Conservation (phyloP, 2,797 vertebrate species). For the Zenarchopterus dispar region DNA sequence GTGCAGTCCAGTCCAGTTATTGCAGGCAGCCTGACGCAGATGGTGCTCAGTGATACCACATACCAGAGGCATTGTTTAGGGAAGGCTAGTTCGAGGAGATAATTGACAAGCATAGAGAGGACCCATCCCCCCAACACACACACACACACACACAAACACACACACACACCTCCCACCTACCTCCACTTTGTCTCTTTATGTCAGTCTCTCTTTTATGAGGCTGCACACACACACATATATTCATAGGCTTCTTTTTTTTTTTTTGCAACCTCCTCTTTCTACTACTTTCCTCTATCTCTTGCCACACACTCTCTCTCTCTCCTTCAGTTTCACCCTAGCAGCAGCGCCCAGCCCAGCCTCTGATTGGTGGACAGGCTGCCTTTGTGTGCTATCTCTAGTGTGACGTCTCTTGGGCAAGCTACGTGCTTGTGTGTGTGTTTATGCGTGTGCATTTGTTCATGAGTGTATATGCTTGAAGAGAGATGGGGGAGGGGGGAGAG, state of each 20-base stretch:
- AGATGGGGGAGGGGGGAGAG: conserved; percentile 17
- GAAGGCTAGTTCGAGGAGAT: conserved; percentile 83
- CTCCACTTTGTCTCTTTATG: conserved; percentile 65
- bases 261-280: conserved; percentile 41
- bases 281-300: conserved; percentile 27
- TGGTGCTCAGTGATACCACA: conserved; percentile 86
- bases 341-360: conserved; percentile 73
- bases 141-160: conserved; percentile 42
- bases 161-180: conserved; percentile 59
- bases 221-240: conserved; percentile 39
- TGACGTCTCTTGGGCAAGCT: conserved; percentile 77
- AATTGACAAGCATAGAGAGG: conserved; percentile 85
- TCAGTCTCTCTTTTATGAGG: conserved; percentile 56
- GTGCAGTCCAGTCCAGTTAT: conserved; percentile 86
- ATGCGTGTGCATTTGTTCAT: conserved; percentile 37
- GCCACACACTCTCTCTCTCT: conserved; percentile 49
- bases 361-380: conserved; percentile 80
- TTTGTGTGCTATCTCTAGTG: conserved; percentile 82
- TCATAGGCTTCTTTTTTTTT: conserved; percentile 37
- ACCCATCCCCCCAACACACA: conserved; percentile 48
- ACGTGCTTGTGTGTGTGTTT: conserved; percentile 49
- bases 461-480: conserved; percentile 61
- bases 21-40: conserved; percentile 86
- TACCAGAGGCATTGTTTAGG: conserved; percentile 89
- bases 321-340: conserved; percentile 85